Base-by-base conservation (phyloP, 2,797 vertebrate species). In the Argya squamiceps region DNA sequence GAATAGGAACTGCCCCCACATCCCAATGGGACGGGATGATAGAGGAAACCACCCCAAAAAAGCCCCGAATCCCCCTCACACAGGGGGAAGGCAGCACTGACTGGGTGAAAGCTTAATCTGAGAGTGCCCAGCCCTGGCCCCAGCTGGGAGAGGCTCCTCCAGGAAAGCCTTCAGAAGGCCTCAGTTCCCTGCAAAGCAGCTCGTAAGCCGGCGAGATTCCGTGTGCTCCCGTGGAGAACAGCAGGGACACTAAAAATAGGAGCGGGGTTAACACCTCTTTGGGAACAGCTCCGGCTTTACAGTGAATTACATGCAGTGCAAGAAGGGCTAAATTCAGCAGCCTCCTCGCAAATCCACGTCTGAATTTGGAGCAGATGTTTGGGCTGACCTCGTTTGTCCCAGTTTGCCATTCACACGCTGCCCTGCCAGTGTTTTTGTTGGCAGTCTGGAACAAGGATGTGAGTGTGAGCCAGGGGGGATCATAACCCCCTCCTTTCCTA, bases 71-170 rank as follows among this genome's bases (percentile, higher is more conserved):
- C 24, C 37, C 15, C 34, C 7, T 74, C 41, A 10, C 6, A 3
- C 0, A 0, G 0, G 12, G 19, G 41, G 36, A 82, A 69, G 37
- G 36, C 1, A 4, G 36, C 30, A 21, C 3, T 15, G 46, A 21
- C 21, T 85, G 27, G 37, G 19, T 46, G 46, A 41, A 77, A 8
- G 30, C 3, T 77, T 24, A 77, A 47, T 1, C 16, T 49, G 26
- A 64, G 44, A 67, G 13, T 3, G 4, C 7, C 4, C 32, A 82
- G 43, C 11, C 41, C 34, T n/a, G 13, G 20, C 4, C 27, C 32
- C 23, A 50, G 43, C 4, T 15, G 11, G 52, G 23, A 78, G 46
- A 70, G 37, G 53, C 15, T 78, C 46, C 56, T 63, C n/a, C 37
- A 60, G 70, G 5, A 3, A 50, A 62, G 58, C 64, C 30, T 60